A percentile compares a stretch with the other conserved stretches of the same genome.
Evolutionary conservation across 1,140 invertebrate species (phyloP).

Genomic region (Achatina immaculata): DNA sequence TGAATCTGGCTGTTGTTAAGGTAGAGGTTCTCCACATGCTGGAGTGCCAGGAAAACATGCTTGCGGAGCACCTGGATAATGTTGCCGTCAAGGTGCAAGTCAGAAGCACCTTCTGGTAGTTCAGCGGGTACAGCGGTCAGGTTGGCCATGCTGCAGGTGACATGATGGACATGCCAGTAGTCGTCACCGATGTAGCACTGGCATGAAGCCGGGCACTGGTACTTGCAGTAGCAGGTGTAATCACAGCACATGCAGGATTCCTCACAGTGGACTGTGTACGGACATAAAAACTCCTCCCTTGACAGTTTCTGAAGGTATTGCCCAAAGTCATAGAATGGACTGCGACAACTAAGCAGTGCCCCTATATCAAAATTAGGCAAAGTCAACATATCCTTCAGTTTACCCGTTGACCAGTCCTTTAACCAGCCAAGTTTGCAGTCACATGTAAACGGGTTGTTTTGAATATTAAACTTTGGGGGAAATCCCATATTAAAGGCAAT

Average conservation of each 20-base stretch:
- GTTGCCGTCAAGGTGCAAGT: conserved; percentile 54
- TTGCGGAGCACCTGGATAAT: conserved; percentile 40
- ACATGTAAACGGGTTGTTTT: conserved; percentile 52
- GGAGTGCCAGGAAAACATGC: conserved; percentile 43
- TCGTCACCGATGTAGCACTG: conserved; percentile 44
- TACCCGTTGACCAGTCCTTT: conserved; percentile 46
- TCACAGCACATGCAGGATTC: conserved; percentile 53
- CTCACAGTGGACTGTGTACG: conserved; percentile 47
- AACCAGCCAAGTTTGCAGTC: conserved; percentile 57
- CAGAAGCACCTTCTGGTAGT: conserved; percentile 48
- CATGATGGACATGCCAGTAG: conserved; percentile 37
- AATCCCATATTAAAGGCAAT: conserved; percentile 38
- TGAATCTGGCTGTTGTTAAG: conserved; percentile 54
- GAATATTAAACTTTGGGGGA: conserved; percentile 44
- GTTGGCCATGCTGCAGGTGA: conserved; percentile 44
- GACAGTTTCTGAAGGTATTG: conserved; percentile 31
- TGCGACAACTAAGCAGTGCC: conserved; percentile 36
- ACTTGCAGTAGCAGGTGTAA: conserved; percentile 49
- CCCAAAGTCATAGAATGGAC: conserved; percentile 34
- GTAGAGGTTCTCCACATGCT: conserved; percentile 42
- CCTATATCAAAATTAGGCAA: conserved; percentile 24
- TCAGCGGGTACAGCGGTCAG: conserved; percentile 42
- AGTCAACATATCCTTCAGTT: conserved; percentile 43
- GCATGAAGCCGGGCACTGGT: conserved; percentile 46
- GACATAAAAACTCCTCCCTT: conserved; percentile 48